Conservation (phyloP, 2,888 invertebrate species). For the Phyllotreta cruciferae region DNA sequence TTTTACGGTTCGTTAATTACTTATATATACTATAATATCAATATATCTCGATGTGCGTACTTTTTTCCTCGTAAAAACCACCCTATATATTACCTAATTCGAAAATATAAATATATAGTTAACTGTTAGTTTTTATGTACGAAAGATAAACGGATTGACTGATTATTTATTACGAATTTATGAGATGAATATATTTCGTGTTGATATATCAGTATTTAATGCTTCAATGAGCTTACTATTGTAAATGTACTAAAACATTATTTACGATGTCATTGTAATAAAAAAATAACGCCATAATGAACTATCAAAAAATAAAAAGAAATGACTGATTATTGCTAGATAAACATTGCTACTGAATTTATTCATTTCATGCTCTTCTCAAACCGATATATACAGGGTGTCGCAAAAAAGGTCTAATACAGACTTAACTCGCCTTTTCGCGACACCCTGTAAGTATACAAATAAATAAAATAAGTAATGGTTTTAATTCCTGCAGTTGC, state of each 20-base stretch:
- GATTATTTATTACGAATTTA: conserved; percentile 50
- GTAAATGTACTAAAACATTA: conserved; percentile 47
- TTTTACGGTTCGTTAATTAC: not conserved
- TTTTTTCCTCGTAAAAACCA: not conserved
- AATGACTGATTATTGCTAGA: no score
- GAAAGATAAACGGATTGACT: conserved; percentile 49
- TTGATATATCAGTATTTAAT: conserved; percentile 56
- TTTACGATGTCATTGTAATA: no score
- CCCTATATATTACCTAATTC: not conserved
- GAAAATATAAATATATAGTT: conserved; percentile 39
- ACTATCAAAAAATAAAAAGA: no score
- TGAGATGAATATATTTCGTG: conserved; percentile 46
- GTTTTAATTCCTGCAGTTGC: no score
- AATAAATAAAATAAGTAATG: no score
- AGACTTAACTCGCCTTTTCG: no score
- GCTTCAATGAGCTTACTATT: conserved; percentile 56
- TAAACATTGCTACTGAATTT: no score
- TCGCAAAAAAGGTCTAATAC: no score
- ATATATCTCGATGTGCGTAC: not conserved
- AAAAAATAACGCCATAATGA: no score
- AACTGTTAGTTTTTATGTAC: conserved; percentile 48
- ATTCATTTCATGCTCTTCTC: no score
- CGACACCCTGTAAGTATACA: no score
- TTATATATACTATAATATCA: conserved; percentile 2
- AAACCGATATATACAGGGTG: no score